A percentile compares a stretch with the other conserved stretches of the same genome.
phyloP scores from a whole-genome alignment of 2,113 vertebrate species.

The Fulica atra region DNA sequence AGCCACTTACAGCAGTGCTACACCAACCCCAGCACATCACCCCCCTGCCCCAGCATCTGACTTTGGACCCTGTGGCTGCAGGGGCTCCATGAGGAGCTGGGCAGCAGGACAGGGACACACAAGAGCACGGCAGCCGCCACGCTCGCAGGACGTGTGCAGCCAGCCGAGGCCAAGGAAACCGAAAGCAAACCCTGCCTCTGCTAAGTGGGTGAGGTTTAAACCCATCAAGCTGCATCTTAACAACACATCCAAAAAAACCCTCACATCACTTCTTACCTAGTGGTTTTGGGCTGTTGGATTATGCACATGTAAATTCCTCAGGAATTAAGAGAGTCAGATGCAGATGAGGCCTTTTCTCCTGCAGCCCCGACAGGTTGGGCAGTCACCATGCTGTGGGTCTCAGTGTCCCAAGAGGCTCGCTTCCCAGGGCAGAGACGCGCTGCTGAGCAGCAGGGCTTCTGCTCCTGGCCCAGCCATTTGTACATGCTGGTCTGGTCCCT shows the following conservation, averaged over 20 bases:
- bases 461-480: neutral
- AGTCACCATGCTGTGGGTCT: neutral
- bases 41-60: neutral
- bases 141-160: accelerated
- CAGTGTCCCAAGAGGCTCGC: neutral
- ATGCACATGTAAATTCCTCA: neutral
- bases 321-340: neutral
- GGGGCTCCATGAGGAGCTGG: accelerated
- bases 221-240: neutral
- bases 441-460: neutral
- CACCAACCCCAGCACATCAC: neutral
- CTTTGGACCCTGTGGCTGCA: accelerated
- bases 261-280: neutral
- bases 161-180: neutral
- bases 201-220: neutral
- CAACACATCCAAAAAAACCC: accelerated
- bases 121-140: accelerated
- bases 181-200: neutral
- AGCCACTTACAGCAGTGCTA: neutral
- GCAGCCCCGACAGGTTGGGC: neutral
- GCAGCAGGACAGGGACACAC: neutral
- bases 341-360: neutral
- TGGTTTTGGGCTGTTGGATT: neutral
- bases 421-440: accelerated
- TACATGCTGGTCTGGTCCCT: neutral